These are phyloP conservation scores for Ciconia nigra DNA, from an alignment of 2,797 vertebrate genomes.

Conservation along the genomic window DNA sequence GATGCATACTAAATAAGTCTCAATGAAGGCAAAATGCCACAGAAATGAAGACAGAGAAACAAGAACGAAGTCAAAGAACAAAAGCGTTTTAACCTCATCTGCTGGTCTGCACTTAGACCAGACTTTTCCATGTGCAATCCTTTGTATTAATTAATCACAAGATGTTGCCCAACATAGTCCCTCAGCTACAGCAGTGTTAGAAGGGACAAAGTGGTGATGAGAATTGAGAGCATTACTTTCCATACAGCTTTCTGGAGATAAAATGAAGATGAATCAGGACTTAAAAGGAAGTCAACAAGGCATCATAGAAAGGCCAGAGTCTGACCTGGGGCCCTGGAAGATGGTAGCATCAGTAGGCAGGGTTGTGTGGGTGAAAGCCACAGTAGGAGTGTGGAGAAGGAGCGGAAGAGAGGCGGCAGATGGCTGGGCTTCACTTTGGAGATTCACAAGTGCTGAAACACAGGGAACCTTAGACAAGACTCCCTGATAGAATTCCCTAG, in stretches of 20 bases:
- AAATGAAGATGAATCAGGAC: neutral
- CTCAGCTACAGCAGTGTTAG: neutral
- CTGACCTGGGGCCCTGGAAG: neutral
- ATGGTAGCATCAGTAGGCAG: neutral
- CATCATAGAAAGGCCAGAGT: neutral
- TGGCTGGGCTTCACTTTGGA: neutral
- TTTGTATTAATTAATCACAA: constrained; percentile 24
- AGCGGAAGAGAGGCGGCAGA: neutral
- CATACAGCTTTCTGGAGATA: neutral
- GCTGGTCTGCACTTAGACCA: neutral
- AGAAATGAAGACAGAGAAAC: constrained; percentile 36
- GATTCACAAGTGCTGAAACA: neutral
- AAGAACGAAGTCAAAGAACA: constrained; percentile 30
- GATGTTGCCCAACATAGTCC: neutral
- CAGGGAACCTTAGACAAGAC: neutral
- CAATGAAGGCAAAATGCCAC: constrained; percentile 18
- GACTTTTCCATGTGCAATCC: neutral
- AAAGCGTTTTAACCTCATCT: constrained; percentile 23
- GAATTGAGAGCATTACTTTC: neutral
- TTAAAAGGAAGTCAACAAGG: neutral
- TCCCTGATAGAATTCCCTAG: neutral
- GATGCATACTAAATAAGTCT: constrained; percentile 23
- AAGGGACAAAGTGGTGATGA: neutral
- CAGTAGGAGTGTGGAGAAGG: rapidly evolving
- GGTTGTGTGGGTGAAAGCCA: neutral